Percentiles rank a stretch among this genome's conserved stretches.
Conservation (phyloP, 2,888 invertebrate species). For the Drosophila infuscata region DNA sequence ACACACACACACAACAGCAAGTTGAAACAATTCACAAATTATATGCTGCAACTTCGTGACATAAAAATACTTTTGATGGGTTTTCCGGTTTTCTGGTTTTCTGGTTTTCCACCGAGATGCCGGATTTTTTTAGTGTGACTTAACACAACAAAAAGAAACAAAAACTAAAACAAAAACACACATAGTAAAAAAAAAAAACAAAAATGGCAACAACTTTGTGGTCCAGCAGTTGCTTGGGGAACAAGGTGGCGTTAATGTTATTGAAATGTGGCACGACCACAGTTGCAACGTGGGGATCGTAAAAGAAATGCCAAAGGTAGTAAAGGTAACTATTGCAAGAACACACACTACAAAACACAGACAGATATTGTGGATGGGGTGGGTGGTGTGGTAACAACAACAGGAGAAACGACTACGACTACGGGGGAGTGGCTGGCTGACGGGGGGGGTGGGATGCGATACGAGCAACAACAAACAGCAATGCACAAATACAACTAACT, state of each 20-base stretch:
- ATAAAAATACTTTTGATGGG: slow-evolving; percentile 59
- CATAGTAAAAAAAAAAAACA: not conserved
- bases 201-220: slow-evolving; percentile 57
- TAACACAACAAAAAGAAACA: slow-evolving; percentile 23
- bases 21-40: slow-evolving; percentile 59
- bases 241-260: slow-evolving; percentile 63
- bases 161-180: not conserved
- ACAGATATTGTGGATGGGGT: not conserved
- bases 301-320: slow-evolving; percentile 67
- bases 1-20: slow-evolving; percentile 26
- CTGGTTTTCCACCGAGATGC: slow-evolving; percentile 31
- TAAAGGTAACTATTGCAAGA: slow-evolving; percentile 62
- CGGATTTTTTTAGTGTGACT: slow-evolving; percentile 54
- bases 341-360: slow-evolving; percentile 59
- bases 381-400: not conserved
- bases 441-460: slow-evolving; percentile 23
- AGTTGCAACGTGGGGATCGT: slow-evolving; percentile 60
- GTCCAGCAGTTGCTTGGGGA: slow-evolving; percentile 47
- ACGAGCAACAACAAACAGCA: slow-evolving; percentile 82
- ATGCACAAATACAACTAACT: slow-evolving; percentile 54
- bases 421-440: not conserved
- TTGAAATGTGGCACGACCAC: slow-evolving; percentile 67
- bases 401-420: slow-evolving; percentile 30
- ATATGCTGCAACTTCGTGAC: slow-evolving; percentile 50
- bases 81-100: slow-evolving; percentile 19